These are phyloP conservation scores for Thymallus thymallus DNA, from an alignment of 2,113 vertebrate species.

Conservation along the genomic window DNA sequence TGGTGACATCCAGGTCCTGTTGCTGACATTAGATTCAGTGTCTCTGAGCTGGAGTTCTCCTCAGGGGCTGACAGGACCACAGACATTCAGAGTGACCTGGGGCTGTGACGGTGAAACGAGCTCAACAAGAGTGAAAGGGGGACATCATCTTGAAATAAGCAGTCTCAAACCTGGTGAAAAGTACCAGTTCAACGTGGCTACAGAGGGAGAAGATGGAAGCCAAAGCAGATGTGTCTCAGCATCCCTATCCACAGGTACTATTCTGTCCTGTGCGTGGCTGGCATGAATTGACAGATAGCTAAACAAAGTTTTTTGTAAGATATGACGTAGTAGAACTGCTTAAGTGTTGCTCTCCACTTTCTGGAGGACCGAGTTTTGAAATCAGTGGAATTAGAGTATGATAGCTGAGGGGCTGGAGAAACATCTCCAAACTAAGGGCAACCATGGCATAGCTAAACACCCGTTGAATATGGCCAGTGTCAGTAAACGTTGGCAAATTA, in stretches of 20 bases:
- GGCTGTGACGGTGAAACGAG: background rate
- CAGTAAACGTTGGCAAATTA: no score
- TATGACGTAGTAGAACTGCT: no score
- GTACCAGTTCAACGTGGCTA: constrained; percentile 38
- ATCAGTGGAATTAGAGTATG: no score
- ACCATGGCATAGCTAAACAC: no score
- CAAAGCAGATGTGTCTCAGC: constrained; percentile 18
- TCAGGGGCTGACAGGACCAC: background rate
- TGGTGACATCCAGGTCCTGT: constrained; percentile 33
- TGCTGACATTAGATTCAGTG: constrained; percentile 16
- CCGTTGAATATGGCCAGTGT: no score
- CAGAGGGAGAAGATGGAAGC: constrained; percentile 16
- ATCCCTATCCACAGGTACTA: background rate
- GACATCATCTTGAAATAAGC: constrained; percentile 27
- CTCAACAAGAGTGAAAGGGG: background rate
- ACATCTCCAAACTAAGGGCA: no score
- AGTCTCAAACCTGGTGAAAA: constrained; percentile 29
- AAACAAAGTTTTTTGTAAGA: no score
- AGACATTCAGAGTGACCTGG: constrained; percentile 28
- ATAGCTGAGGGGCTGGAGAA: no score
- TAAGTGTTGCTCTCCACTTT: no score
- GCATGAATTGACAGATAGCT: no score
- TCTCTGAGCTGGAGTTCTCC: constrained; percentile 15
- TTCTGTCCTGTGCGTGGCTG: no score
- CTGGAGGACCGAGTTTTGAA: no score